Conservation (phyloP, 2,888 invertebrate genomes). For the Eristalis intricaria region DNA sequence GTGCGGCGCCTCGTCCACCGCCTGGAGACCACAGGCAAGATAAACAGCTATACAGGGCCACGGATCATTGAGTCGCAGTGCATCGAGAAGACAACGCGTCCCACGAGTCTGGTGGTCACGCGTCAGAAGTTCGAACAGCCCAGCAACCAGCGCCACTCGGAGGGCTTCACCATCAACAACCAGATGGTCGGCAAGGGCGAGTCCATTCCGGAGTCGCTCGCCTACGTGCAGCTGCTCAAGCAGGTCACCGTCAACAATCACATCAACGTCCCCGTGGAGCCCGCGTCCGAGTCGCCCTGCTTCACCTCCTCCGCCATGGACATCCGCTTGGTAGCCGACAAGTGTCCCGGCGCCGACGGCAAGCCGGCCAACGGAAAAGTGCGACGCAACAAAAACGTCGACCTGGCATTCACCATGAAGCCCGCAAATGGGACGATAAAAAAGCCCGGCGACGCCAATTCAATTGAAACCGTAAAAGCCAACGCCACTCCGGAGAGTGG, state of each 20-base stretch:
- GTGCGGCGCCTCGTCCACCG: constrained; percentile 81
- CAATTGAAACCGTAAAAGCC: constrained; percentile 13
- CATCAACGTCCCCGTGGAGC: constrained; percentile 76
- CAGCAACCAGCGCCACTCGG: constrained; percentile 37
- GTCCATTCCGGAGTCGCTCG: constrained; percentile 42
- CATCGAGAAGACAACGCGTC: constrained; percentile 73
- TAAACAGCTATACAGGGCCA: constrained; percentile 73
- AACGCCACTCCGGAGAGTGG: constrained; percentile 12
- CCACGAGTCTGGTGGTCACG: constrained; percentile 49
- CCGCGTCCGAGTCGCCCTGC: constrained; percentile 41
- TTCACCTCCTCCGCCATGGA: constrained; percentile 76
- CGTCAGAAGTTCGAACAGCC: constrained; percentile 54
- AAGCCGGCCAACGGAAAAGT: constrained; percentile 75
- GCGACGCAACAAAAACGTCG: constrained; percentile 81
- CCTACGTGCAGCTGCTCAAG: constrained; percentile 73
- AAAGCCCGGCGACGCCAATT: constrained; percentile 39
- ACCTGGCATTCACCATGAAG: constrained; percentile 80
- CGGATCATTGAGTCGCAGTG: constrained; percentile 76
- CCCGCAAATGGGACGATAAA: constrained; percentile 61
- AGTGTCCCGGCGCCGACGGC: background rate
- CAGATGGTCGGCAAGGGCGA: constrained; percentile 78
- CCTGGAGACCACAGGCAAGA: constrained; percentile 77
- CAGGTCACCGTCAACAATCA: constrained; percentile 81
- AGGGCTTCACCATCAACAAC: constrained; percentile 81
- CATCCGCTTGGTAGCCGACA: constrained; percentile 75